A percentile compares a stretch with the other conserved stretches of the same genome.
These are phyloP conservation scores for Pachypanchax playfairii DNA, from an alignment of 2,113 vertebrate species.

Conservation along the genomic window DNA sequence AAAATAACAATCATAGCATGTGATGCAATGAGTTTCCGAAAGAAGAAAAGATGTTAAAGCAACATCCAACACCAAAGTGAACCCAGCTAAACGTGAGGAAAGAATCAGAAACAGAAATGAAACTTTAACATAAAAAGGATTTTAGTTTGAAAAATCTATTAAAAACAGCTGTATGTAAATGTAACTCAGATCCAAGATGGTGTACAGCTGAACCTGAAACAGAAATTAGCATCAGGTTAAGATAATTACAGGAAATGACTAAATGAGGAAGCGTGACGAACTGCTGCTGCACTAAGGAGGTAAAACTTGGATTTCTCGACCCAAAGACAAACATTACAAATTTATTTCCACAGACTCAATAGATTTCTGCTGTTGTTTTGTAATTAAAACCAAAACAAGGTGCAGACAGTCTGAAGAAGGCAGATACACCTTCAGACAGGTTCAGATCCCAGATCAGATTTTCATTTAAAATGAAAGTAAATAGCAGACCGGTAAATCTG, in stretches of 20 bases:
- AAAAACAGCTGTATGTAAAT: slow-evolving; percentile 7
- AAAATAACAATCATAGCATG: too few relatives aligned
- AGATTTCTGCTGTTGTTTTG: too few relatives aligned
- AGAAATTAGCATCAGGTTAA: background rate
- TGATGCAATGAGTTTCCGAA: too few relatives aligned
- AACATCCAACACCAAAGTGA: too few relatives aligned
- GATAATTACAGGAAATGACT: slow-evolving; percentile 10
- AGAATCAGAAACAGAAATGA: rapidly evolving
- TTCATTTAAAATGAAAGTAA: too few relatives aligned
- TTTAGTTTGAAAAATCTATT: slow-evolving; percentile 26
- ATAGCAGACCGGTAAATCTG: background rate
- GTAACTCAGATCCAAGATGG: background rate
- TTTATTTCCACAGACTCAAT: background rate
- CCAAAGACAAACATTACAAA: background rate
- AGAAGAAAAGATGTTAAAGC: too few relatives aligned
- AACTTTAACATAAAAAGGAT: background rate
- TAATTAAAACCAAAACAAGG: background rate
- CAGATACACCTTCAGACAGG: background rate
- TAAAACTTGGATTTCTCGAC: background rate
- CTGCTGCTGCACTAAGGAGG: slow-evolving; percentile 54
- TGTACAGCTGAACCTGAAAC: slow-evolving; percentile 8
- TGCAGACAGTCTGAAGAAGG: background rate
- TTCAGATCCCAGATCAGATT: background rate
- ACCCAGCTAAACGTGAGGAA: too few relatives aligned
- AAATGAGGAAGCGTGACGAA: slow-evolving; percentile 10